These are phyloP conservation scores for Argyra leucocephala DNA, from an alignment of 2,888 invertebrate species.

Conservation along the genomic window DNA sequence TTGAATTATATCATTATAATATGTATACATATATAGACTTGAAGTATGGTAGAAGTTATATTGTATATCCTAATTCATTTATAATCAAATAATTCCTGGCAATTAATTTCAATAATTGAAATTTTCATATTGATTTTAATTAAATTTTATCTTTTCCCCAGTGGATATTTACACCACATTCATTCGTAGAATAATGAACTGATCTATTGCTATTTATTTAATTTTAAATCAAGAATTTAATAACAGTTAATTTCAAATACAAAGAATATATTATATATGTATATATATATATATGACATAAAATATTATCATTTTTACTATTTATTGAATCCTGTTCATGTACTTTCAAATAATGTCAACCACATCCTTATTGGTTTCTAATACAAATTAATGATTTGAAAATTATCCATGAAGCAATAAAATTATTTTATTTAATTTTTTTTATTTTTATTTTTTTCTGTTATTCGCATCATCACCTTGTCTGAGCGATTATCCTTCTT, in stretches of 20 bases:
- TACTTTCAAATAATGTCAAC: background rate
- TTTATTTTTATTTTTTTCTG: background rate
- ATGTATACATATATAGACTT: too few species aligned
- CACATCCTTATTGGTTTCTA: slow-evolving; percentile 2
- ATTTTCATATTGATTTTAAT: too few species aligned
- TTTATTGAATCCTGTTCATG: background rate
- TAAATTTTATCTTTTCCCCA: too few species aligned
- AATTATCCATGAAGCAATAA: slow-evolving; percentile 1
- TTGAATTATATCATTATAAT: too few species aligned
- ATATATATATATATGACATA: too few species aligned
- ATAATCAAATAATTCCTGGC: too few species aligned
- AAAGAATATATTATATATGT: background rate
- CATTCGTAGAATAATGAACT: too few species aligned
- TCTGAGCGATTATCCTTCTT: background rate
- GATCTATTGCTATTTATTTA: too few species aligned
- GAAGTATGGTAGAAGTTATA: too few species aligned
- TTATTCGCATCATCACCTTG: background rate
- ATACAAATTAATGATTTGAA: slow-evolving; percentile 2
- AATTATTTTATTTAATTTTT: background rate
- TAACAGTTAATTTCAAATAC: background rate
- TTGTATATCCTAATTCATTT: too few species aligned
- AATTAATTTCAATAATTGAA: too few species aligned
- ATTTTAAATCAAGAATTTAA: background rate
- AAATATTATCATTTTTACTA: background rate
- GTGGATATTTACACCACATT: too few species aligned